Conservation (phyloP, 2,113 vertebrate genomes). For the Heterocephalus glaber region DNA sequence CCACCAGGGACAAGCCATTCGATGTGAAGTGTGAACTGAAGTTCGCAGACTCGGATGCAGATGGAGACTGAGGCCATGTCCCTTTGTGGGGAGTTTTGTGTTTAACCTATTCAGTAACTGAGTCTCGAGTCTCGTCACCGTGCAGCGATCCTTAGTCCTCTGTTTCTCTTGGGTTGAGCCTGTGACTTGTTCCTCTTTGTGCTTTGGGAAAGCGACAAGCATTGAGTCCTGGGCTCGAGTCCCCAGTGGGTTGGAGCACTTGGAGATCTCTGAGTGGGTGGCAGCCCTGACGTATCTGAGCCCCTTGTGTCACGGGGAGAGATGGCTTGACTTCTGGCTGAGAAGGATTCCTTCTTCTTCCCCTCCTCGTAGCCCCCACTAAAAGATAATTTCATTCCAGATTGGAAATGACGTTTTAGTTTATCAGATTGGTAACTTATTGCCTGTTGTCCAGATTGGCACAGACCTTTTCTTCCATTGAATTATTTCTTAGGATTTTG, state of each 20-base stretch:
- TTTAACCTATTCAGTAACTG: conserved; percentile 52
- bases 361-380: conserved; percentile 80
- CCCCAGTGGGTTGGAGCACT: not conserved
- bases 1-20: conserved; percentile 89
- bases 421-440: conserved; percentile 99
- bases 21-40: conserved; percentile 95
- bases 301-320: conserved; percentile 53
- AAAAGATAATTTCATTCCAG: conserved; percentile 92
- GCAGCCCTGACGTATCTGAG: conserved; percentile 46
- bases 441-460: conserved; percentile 93
- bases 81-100: not conserved
- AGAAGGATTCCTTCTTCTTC: conserved; percentile 44
- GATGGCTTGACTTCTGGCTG: conserved; percentile 61
- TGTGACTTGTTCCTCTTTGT: conserved; percentile 61
- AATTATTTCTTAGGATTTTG: conserved; percentile 82
- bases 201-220: conserved; percentile 7
- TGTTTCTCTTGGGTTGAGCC: conserved; percentile 59
- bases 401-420: conserved; percentile 95
- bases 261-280: not conserved
- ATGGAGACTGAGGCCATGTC: conserved; percentile 84
- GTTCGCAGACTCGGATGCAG: conserved; percentile 92
- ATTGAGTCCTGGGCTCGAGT: not conserved
- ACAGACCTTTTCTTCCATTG: conserved; percentile 81
- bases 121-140: conserved; percentile 41
- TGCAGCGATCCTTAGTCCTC: conserved; percentile 61